Evolutionary conservation across 1,140 invertebrate genomes (phyloP).

Genomic region (Lepidurus apus): DNA sequence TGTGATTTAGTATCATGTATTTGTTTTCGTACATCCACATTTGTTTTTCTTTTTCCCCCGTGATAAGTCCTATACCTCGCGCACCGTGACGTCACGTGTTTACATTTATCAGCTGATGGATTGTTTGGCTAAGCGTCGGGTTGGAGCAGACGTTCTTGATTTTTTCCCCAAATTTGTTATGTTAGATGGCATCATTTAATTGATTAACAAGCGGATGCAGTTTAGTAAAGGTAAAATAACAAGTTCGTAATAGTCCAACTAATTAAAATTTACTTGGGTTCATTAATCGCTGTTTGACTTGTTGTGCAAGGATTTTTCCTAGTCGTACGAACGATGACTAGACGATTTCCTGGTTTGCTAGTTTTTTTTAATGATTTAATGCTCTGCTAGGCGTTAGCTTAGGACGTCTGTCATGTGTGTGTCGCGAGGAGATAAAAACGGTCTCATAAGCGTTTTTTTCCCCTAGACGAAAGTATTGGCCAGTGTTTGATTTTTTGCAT

Average conservation of each 20-base stretch:
- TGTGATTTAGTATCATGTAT: not conserved
- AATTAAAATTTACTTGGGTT: not conserved
- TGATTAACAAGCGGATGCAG: not conserved
- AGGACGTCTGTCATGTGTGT: not conserved
- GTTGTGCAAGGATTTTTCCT: too few species aligned
- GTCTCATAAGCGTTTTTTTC: not conserved
- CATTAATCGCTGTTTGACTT: too few species aligned
- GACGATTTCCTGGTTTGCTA: too few species aligned
- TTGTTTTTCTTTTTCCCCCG: not conserved
- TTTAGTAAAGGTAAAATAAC: not conserved
- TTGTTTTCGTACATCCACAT: not conserved
- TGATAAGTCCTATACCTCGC: too few species aligned
- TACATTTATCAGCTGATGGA: constrained; percentile 12
- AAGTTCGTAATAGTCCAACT: not conserved
- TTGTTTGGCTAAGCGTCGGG: not conserved
- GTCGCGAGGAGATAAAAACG: not conserved
- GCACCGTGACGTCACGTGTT: not conserved
- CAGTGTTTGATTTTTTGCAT: not conserved
- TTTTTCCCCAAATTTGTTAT: not conserved
- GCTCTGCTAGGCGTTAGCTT: not conserved
- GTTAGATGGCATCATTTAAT: not conserved
- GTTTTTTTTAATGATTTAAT: too few species aligned
- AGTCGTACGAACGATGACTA: too few species aligned
- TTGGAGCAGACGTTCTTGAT: not conserved
- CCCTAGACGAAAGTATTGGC: not conserved